Conservation (phyloP, 2,113 vertebrate genomes). For the cat (Felis catus) region F.catus_Fca126_mat1.0 CM031412.1:219805001-219805500, state of each 20-base stretch:
- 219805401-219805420: not conserved
- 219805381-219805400: not conserved
- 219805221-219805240: not conserved
- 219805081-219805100: too few species aligned
- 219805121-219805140: not conserved
- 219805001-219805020: not conserved
- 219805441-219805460: not conserved
- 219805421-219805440: not conserved
- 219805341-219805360: not conserved
- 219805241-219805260: not conserved
- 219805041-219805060: not conserved
- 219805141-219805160: not conserved
- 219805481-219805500: not conserved
- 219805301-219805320: not conserved
- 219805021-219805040: not conserved
- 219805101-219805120: not conserved
- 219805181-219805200: not conserved
- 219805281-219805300: not conserved
- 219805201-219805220: not conserved
- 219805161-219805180: not conserved
- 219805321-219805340: not conserved
- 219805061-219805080: not conserved
- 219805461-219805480: not conserved
- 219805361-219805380: not conserved
- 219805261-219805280: not conserved